Evolutionary conservation across 2,113 vertebrate species (phyloP), one percentile per base, ranked within the genome.

Genomic region (Arenaria interpres): DNA sequence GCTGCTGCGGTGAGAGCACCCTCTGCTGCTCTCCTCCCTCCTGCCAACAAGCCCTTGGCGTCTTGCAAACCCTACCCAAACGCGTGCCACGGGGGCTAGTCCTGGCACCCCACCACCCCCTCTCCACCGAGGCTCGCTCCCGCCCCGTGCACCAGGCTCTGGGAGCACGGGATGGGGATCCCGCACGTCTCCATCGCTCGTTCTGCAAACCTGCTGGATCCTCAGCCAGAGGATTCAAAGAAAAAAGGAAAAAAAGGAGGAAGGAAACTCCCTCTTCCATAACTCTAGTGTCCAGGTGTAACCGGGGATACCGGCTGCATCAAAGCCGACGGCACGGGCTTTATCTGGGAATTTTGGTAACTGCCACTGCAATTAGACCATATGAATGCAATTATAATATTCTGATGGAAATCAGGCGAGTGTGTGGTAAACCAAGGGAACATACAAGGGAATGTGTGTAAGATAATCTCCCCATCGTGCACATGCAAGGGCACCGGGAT

Each of bases 1-100:
- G 80, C 85, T 59, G 69, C 50, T 69, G 90, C 95, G 50, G 88
- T 74, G 50, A 62, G 90, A 96, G 96, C 91, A 90, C 93, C 96
- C 94, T 95, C 96, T 95, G 85, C 94, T 95, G 94, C 91, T 80
- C 35, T 24, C 5, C 54, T 83, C 15, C 56, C 51, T 78, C 19
- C 77, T 69, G 82, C 87, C 88, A 69, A 37, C n/a, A 3, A 51
- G 90, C 63, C 79, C 50, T 50, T 54, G 91, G 72, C 87, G 60
- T 12, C 85, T 20, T 7, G 13, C 43, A 33, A 33, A 53, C 19
- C 50, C 50, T n/a, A 2, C 45, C 50, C 60, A 9, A 20, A 20
- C 4, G 0, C 0, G 0, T 5, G 54, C 0, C 1, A 41, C n/a
- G n/a, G 3, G 15, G 39, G 35, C 41, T 7, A 4, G 23, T 28